Base-by-base conservation (phyloP, 2,113 vertebrate species). In the Muscicapa adusta region DNA sequence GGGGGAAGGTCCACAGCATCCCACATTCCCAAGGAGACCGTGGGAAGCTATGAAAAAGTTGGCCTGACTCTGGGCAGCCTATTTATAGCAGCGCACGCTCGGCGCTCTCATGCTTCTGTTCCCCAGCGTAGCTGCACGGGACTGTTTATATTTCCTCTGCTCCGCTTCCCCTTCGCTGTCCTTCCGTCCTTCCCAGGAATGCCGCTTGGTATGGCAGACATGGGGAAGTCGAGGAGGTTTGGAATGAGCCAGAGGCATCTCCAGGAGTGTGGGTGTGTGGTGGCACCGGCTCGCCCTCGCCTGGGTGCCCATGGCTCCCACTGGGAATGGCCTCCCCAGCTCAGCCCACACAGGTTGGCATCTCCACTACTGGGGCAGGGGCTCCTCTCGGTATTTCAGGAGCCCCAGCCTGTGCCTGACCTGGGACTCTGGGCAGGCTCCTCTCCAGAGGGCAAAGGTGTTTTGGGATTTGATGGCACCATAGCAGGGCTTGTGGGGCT, bases 61-160 rank as follows among this genome's bases (percentile, higher is more conserved):
- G 97, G 97, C 97, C 96, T 80, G 47, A 80, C 96, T 98, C 97
- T 98, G 97, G 97, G 97, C 96, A 96, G 98, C 96, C 98, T 98
- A 98, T 98, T 98, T 98, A 98, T 98, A 98, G 98, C 97, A 85
- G 66, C 47, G 38, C 85, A 3, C 68, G 43, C 95, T 96, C 91
- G 85, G 91, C 57, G 42, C 96, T 98, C 97, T 97, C 96, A 96
- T 97, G 97, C 98, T 97, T 96, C 93, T 96, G 94, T 97, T 98
- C 97, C 97, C 91, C 88, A 97, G 97, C 83, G 91, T 94, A 96
- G 94, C 82, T 91, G 95, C 94, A 96, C 95, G 94, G 94, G 96
- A 89, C 94, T 96, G 96, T 97, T 96, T 93, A 94, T 87, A 94
- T 97, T 98, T 98, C 98, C 97, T 97, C 94, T 91, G 84, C 91